Conservation (phyloP, 1,140 invertebrate species). For the Tribolium castaneum region DNA sequence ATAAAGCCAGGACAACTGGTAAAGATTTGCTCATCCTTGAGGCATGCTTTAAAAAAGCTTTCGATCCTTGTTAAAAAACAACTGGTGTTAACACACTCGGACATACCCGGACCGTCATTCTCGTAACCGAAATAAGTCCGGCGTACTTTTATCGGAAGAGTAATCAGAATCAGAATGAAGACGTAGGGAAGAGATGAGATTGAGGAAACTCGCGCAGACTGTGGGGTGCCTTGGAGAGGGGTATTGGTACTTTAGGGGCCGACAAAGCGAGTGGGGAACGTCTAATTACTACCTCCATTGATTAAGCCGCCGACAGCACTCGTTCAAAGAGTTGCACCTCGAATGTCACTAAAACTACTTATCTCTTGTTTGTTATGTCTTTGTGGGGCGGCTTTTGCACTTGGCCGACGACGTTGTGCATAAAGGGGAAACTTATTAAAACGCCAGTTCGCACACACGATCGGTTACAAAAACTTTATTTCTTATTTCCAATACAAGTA, state of each 20-base stretch:
- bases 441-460: too few species aligned
- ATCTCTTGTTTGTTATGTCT: neutral
- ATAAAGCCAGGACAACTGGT: too few species aligned
- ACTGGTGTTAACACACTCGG: too few species aligned
- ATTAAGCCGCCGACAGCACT: constrained; percentile 41
- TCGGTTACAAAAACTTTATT: too few species aligned
- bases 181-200: constrained; percentile 40
- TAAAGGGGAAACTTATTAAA: too few species aligned
- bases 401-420: too few species aligned
- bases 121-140: neutral
- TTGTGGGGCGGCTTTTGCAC: neutral
- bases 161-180: constrained; percentile 49
- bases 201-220: constrained; percentile 40
- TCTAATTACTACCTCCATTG: constrained; percentile 49
- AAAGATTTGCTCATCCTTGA: too few species aligned
- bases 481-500: too few species aligned
- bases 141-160: constrained; percentile 44
- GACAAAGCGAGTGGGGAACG: constrained; percentile 49
- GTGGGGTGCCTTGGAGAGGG: constrained; percentile 41
- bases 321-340: constrained; percentile 20
- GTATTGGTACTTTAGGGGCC: constrained; percentile 32
- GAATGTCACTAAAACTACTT: constrained; percentile 24
- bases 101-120: neutral
- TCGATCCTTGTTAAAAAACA: too few species aligned
- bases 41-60: too few species aligned